A percentile compares a stretch with the other conserved stretches of the same genome.
Conservation (phyloP, 2,888 invertebrate species). For the Lasioglossum morio region DNA sequence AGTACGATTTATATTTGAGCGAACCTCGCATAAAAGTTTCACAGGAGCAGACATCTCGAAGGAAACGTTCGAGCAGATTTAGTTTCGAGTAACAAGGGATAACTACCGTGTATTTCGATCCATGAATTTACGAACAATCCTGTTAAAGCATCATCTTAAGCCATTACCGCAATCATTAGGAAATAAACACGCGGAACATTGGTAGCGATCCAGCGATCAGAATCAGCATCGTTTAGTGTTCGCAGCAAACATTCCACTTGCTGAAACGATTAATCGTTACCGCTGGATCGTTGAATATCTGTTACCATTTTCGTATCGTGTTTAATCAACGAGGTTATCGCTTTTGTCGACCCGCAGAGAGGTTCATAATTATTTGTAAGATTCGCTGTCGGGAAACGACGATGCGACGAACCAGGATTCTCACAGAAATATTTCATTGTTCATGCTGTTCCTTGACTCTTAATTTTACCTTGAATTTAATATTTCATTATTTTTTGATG, state of each 20-base stretch:
- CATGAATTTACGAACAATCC: not conserved
- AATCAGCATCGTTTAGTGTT: not conserved
- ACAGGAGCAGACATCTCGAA: not conserved
- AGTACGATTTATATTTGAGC: no score
- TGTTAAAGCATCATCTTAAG: not conserved
- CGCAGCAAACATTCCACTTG: not conserved
- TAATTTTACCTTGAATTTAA: no score
- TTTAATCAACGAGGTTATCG: slow-evolving; percentile 21
- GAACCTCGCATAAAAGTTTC: no score
- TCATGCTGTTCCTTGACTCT: no score
- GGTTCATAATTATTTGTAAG: slow-evolving; percentile 13
- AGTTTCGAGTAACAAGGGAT: not conserved
- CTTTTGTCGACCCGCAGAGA: not conserved
- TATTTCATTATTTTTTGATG: no score
- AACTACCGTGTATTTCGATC: not conserved
- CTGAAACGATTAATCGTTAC: slow-evolving; percentile 16
- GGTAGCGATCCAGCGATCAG: not conserved
- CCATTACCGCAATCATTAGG: not conserved
- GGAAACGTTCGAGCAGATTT: not conserved
- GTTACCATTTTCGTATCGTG: slow-evolving; percentile 17
- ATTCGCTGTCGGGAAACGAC: not conserved
- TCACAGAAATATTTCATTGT: no score
- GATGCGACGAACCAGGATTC: not conserved
- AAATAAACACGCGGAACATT: not conserved
- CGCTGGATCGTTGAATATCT: slow-evolving; percentile 7